Base-by-base conservation (phyloP, 2,113 vertebrate species). In the Romanogobio albipinnatus region DNA sequence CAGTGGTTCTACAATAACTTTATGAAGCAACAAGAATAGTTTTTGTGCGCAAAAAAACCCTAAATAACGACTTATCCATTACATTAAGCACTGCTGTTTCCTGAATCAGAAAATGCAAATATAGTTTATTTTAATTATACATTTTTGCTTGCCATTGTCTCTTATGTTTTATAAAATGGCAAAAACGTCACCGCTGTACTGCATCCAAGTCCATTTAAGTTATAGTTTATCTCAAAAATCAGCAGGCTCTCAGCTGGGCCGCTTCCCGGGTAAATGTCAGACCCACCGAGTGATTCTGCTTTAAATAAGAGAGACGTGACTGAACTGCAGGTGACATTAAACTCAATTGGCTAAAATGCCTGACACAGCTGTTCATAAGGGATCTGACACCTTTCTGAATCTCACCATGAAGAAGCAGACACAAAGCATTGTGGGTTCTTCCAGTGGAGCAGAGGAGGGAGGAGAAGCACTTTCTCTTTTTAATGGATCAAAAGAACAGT, bases 211-310 rank as follows among this genome's bases (percentile, higher is more conserved):
- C 9, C 43, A 49, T 58, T 29, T 26, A 58, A 83, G n/a, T 43
- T 61, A 47, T 53, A 75, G 73, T 81, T 45, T 26, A 76, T 39
- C 68, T 68, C 17, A 26, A 26, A 15, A 62, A n/a, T 53, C 45
- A 24, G 61, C 26, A 11, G 24, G 14, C 5, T 61, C 71, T 75
- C 71, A 47, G 36, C 11, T 58, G 36, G 51, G 51, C 33, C n/a
- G 19, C 58, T 59, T 61, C 0, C 22, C 4, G 14, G 76, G 75
- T 91, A 91, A 92, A 93, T 91, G 93, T 90, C 92, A 93, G 84
- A 83, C 80, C 83, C 85, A 86, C 64, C 78, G 76, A 90, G 90
- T 78, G 89, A 86, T 90, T 89, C 89, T 89, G 80, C 62, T 82
- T 71, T 86, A 86, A 89, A 86, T 87, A 17, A 22, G 84, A 87